Conservation (phyloP, 2,797 vertebrate genomes). For the Squalus acanthias region DNA sequence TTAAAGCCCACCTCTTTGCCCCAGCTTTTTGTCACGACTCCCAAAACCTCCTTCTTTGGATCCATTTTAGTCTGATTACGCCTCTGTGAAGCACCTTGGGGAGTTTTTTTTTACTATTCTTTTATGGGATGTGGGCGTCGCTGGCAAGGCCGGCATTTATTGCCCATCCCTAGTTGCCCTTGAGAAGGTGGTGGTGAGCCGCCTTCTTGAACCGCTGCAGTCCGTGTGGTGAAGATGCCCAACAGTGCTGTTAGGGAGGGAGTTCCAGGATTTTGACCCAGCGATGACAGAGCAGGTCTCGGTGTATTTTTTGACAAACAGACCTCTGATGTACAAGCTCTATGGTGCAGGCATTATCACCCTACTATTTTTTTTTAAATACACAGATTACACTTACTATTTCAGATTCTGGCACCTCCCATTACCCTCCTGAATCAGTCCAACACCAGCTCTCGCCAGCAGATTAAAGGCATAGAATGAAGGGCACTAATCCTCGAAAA, state of each 20-base stretch:
- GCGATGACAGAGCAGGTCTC: not conserved
- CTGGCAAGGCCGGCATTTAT: no score
- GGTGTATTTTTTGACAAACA: not conserved
- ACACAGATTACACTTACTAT: not conserved
- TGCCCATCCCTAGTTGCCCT: no score
- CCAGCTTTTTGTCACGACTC: not conserved
- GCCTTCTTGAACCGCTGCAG: no score
- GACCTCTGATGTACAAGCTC: not conserved
- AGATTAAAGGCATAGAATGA: conserved; percentile 35
- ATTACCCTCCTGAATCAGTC: not conserved
- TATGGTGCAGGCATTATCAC: not conserved
- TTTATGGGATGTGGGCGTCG: no score
- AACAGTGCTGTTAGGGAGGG: no score
- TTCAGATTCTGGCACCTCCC: not conserved
- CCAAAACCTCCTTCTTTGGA: not conserved
- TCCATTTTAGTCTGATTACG: not conserved
- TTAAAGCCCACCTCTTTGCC: not conserved
- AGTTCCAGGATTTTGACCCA: no score
- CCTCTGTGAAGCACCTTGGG: not conserved
- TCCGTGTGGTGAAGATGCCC: no score
- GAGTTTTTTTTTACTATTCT: not conserved
- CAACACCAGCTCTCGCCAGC: not conserved
- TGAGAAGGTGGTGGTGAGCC: no score
- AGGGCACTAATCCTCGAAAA: conserved; percentile 52
- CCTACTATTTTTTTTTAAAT: not conserved